Evolutionary conservation across 2,888 invertebrate genomes (phyloP).

Genomic region (Scrobipalpa atriplicella): DNA sequence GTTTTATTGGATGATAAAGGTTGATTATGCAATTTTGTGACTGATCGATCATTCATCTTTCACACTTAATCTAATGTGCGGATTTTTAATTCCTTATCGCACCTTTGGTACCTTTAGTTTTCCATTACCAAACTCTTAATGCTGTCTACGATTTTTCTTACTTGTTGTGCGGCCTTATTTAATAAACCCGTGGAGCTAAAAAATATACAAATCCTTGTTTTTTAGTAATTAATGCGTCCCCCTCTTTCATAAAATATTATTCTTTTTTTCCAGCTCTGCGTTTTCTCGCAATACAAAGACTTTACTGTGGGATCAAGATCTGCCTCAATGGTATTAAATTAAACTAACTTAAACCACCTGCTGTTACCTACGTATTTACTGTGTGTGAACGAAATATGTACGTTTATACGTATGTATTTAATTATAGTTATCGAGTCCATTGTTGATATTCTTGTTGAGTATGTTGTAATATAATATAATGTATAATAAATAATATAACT

Average conservation of each 20-base stretch:
- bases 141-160: too few relatives aligned
- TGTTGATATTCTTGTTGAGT: conserved; percentile 82
- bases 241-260: conserved; percentile 14
- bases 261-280: conserved; percentile 88
- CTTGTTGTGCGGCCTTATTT: too few relatives aligned
- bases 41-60: too few relatives aligned
- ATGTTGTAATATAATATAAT: conserved; percentile 71
- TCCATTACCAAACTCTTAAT: too few relatives aligned
- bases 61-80: too few relatives aligned
- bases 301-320: conserved; percentile 93
- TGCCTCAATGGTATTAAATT: conserved; percentile 86
- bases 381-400: conserved; percentile 28
- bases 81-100: too few relatives aligned
- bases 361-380: conserved; percentile 39
- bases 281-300: conserved; percentile 97
- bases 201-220: too few relatives aligned
- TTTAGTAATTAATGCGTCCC: too few relatives aligned
- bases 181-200: too few relatives aligned
- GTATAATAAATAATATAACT: conserved; percentile 28
- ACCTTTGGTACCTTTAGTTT: too few relatives aligned
- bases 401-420: conserved; percentile 46
- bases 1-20: background rate
- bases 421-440: conserved; percentile 75
- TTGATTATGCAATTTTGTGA: background rate
- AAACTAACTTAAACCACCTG: conserved; percentile 61